These are phyloP conservation scores for Spodoptera picta DNA, from an alignment of 2,888 invertebrate genomes.

Conservation along the genomic window DNA sequence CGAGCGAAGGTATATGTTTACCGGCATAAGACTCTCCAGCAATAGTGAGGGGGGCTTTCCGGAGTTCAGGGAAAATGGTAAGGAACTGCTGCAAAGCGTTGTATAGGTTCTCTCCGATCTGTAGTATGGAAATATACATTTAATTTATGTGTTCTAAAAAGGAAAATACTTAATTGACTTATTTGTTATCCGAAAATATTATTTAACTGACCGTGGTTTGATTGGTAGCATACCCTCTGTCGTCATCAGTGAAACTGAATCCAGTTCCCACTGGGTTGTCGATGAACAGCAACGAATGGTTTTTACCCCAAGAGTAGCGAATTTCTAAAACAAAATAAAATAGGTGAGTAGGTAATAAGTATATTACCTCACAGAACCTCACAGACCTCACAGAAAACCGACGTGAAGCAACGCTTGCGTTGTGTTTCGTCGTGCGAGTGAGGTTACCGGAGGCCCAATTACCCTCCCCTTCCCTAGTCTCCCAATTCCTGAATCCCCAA, in stretches of 20 bases:
- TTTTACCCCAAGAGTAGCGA: constrained; percentile 89
- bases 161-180: too few relatives aligned
- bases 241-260: constrained; percentile 90
- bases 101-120: constrained; percentile 90
- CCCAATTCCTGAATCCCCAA: too few relatives aligned
- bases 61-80: constrained; percentile 89
- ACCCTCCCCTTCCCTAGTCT: too few relatives aligned
- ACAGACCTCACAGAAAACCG: too few relatives aligned
- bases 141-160: too few relatives aligned
- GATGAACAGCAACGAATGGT: constrained; percentile 90
- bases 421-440: too few relatives aligned
- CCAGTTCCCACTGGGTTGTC: constrained; percentile 92
- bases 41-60: constrained; percentile 89
- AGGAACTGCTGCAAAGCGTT: constrained; percentile 90
- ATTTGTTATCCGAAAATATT: too few relatives aligned
- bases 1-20: constrained; percentile 89
- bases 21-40: constrained; percentile 91
- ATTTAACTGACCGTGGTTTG: constrained; percentile 86
- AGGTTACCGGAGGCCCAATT: too few relatives aligned
- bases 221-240: constrained; percentile 89
- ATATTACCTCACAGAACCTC: too few relatives aligned
- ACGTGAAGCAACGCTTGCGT: too few relatives aligned
- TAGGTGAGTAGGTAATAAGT: too few relatives aligned
- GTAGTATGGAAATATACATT: constrained; percentile 5
- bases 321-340: constrained; percentile 71